Evolutionary conservation across 2,113 vertebrate species (phyloP).

Genomic region (Mobula hypostoma): DNA sequence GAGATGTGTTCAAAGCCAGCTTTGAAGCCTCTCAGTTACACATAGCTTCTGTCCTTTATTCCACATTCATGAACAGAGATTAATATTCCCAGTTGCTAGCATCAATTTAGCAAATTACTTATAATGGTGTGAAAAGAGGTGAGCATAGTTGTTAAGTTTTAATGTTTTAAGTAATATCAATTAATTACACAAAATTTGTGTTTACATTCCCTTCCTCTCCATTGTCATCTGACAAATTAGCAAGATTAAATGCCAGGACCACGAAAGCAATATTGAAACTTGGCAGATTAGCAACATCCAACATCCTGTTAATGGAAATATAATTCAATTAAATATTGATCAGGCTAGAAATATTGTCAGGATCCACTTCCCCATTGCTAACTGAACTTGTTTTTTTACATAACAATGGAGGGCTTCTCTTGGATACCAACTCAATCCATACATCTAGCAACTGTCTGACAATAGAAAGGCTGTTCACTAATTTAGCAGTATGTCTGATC

Average conservation of each 20-base stretch:
- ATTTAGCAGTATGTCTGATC: too few species aligned
- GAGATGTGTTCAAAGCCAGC: neutral
- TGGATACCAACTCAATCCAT: too few species aligned
- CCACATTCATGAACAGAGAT: neutral
- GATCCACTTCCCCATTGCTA: too few species aligned
- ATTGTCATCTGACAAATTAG: neutral
- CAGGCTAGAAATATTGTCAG: too few species aligned
- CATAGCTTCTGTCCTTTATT: neutral
- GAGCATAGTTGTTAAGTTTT: neutral
- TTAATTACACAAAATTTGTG: neutral
- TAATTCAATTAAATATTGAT: too few species aligned
- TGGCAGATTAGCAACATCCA: neutral
- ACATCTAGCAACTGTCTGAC: too few species aligned
- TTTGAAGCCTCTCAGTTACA: neutral
- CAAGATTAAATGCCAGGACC: neutral
- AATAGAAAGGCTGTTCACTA: too few species aligned
- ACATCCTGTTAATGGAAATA: too few species aligned
- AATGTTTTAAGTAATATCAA: neutral
- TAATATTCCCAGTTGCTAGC: neutral
- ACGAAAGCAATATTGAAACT: neutral
- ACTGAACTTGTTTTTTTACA: too few species aligned
- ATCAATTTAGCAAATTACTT: neutral
- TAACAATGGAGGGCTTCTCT: too few species aligned
- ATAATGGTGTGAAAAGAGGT: neutral
- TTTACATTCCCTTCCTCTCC: neutral